Conservation (phyloP, 2,113 vertebrate species). For the Phrynosoma blainvillii region DNA sequence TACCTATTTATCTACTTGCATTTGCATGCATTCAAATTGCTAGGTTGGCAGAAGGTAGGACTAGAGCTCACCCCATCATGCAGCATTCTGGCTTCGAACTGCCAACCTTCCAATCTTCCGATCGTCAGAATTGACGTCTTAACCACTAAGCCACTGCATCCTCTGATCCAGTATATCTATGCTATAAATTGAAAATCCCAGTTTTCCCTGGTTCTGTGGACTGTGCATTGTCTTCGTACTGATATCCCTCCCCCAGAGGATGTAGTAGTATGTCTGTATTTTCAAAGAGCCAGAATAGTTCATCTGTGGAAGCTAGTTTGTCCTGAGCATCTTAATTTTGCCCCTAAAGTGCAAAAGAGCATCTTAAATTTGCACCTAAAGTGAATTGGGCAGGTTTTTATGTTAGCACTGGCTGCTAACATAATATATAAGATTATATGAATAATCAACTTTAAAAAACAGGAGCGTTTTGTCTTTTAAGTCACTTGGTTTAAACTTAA, state of each 20-base stretch:
- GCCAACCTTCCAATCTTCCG: too few relatives aligned
- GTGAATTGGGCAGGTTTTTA: background rate
- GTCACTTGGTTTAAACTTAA: too few relatives aligned
- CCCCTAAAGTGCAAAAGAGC: background rate
- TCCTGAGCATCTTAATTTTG: background rate
- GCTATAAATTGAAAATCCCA: background rate
- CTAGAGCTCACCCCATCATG: too few relatives aligned
- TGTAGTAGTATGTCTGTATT: background rate
- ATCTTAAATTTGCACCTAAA: background rate
- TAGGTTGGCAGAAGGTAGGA: too few relatives aligned
- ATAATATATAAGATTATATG: too few relatives aligned
- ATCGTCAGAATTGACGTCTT: too few relatives aligned
- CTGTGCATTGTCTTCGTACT: background rate
- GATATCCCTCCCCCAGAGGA: background rate
- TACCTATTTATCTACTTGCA: too few relatives aligned
- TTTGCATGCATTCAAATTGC: too few relatives aligned
- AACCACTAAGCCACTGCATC: too few relatives aligned
- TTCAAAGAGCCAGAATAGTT: background rate
- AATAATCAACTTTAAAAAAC: too few relatives aligned
- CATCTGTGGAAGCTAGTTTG: background rate
- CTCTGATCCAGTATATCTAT: background rate
- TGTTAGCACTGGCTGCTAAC: background rate
- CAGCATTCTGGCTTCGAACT: too few relatives aligned
- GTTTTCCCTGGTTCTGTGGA: background rate
- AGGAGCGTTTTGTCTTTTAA: too few relatives aligned